Base-by-base conservation (phyloP, 2,113 vertebrate species). In the Okapia johnstoni region DNA sequence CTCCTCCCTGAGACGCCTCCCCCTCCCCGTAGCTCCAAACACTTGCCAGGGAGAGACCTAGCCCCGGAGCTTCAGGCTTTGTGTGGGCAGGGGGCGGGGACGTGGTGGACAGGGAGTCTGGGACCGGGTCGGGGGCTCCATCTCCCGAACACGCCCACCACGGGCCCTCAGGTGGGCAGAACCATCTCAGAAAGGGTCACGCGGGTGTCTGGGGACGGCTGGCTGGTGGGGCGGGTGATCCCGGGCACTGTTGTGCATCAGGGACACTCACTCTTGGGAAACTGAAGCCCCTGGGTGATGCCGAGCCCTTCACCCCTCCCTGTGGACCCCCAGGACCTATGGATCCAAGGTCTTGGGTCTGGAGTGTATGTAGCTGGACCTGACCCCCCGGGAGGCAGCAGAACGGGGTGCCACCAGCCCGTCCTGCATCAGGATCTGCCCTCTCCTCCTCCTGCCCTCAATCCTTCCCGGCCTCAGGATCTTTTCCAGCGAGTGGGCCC, bases 51-150 rank as follows among this genome's bases (percentile, higher is more conserved):
- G 80, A 33, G 57, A 6, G 43, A 52, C 50, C 4, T 30, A 26
- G 66, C 36, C 40, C 5, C 1, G 2, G 80, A 28, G 15, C 23
- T 40, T 4, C 1, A 0, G 40, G 30, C 26, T 26, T 48, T 0
- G 46, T 14, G 50, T 26, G 10, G 25, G 11, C 13, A 6, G 4
- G 52, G n/a, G 50, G 11, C 12, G 2, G 12, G 46, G 48, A 58
- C 2, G 0, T 16, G 73, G 43, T 43, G 43, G 25, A 48, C 73
- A 4, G 3, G 66, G 61, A 26, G 55, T 12, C 28, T 21, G 13
- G 79, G 48, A 11, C 17, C 0, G 25, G 3, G 1, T 6, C 0
- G 2, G 23, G 14, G 16, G 10, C 48, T 30, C 26, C n/a, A 17
- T 11, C 46, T 26, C n/a, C 26, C 6, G 13, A 1, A 30, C 28